These are phyloP conservation scores for Sitta carolinensis DNA, from an alignment of 2,797 vertebrate genomes.

Conservation along the genomic window DNA sequence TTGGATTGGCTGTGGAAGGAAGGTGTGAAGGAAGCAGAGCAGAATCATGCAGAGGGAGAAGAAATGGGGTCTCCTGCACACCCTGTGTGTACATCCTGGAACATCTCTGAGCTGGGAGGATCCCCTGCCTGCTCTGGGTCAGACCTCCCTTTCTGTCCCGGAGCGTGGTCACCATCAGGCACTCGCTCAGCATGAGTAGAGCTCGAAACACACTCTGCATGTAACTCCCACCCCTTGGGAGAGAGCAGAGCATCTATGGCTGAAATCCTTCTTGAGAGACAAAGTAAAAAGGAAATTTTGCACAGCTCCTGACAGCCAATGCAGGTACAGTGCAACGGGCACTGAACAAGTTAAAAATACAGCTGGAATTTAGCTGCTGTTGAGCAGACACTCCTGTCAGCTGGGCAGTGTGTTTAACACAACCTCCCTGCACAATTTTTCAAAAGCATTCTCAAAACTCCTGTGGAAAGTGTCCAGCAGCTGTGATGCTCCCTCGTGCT, in stretches of 20 bases:
- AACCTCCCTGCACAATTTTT: neutral
- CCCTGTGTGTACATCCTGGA: fast-evolving
- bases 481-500: neutral
- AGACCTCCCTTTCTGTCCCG: neutral
- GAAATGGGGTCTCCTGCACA: neutral
- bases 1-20: neutral
- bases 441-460: neutral
- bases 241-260: neutral
- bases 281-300: neutral
- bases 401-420: neutral
- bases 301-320: neutral
- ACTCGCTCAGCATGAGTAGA: neutral
- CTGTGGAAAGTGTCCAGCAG: neutral
- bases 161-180: fast-evolving
- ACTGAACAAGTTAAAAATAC: neutral
- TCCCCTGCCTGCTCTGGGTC: fast-evolving
- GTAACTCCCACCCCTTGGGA: neutral
- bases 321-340: neutral
- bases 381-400: neutral
- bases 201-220: fast-evolving
- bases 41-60: neutral
- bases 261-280: neutral
- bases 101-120: fast-evolving
- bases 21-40: neutral
- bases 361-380: neutral